Conservation (phyloP, 2,888 invertebrate species). For the Gymnosoma rotundatum region DNA sequence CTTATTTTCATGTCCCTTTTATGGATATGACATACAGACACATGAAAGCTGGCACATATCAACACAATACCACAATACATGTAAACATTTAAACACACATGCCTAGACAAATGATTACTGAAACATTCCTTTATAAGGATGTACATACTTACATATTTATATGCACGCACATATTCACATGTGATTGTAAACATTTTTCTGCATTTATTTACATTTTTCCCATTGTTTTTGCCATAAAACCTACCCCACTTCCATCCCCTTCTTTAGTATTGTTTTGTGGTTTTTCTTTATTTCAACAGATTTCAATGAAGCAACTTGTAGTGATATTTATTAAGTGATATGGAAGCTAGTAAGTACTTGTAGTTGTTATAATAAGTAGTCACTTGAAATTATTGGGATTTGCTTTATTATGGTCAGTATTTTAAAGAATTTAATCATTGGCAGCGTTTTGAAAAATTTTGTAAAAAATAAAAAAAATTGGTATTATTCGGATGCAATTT, state of each 20-base stretch:
- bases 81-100: slow-evolving; percentile 25
- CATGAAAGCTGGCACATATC: slow-evolving; percentile 10
- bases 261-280: not conserved
- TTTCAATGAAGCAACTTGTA: slow-evolving; percentile 51
- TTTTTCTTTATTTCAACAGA: not conserved
- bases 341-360: slow-evolving; percentile 28
- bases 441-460: not conserved
- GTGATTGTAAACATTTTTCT: slow-evolving; percentile 18
- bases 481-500: too few species aligned
- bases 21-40: slow-evolving; percentile 56
- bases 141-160: not conserved
- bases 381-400: slow-evolving; percentile 48
- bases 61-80: slow-evolving; percentile 35
- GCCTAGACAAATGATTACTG: slow-evolving; percentile 11
- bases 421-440: not conserved
- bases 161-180: slow-evolving; percentile 3
- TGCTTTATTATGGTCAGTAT: slow-evolving; percentile 14
- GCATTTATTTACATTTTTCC: slow-evolving; percentile 60
- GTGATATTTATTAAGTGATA: slow-evolving; percentile 53
- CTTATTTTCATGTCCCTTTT: slow-evolving; percentile 70
- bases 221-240: slow-evolving; percentile 62
- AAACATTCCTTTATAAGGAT: slow-evolving; percentile 29
- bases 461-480: too few species aligned
- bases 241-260: slow-evolving; percentile 52
- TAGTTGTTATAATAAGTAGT: slow-evolving; percentile 31